Conservation (phyloP, 2,113 vertebrate species). For the Eublepharis macularius region DNA sequence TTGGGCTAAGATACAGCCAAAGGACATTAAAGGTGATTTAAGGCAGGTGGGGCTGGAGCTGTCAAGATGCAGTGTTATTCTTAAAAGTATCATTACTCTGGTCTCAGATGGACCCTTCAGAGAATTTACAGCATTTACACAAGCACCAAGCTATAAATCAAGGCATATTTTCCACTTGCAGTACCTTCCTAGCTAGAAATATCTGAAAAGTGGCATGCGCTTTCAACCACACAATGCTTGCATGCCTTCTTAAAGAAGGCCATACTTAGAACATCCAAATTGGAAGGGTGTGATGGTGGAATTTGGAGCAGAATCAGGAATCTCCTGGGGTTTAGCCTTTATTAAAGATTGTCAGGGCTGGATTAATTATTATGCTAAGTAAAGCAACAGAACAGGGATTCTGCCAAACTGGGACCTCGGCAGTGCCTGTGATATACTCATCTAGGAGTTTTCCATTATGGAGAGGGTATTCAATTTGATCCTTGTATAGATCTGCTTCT, state of each 20-base stretch:
- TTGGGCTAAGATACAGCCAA: conserved; percentile 36
- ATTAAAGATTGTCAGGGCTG: conserved; percentile 32
- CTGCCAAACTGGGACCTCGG: not conserved
- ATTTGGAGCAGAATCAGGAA: conserved; percentile 24
- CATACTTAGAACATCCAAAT: conserved; percentile 28
- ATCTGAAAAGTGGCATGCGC: conserved; percentile 15
- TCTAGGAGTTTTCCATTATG: not conserved
- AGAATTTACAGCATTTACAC: conserved; percentile 65
- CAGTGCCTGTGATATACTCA: conserved; percentile 11
- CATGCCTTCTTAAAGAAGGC: conserved; percentile 45
- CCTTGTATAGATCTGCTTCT: not conserved
- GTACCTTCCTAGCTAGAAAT: conserved; percentile 38
- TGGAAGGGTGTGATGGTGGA: conserved; percentile 41
- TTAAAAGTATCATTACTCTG: conserved; percentile 42
- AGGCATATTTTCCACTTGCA: conserved; percentile 33
- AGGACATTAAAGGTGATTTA: conserved; percentile 66
- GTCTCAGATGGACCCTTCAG: conserved; percentile 36
- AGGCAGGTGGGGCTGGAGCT: conserved; percentile 51
- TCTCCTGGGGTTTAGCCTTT: conserved; percentile 34
- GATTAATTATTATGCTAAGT: conserved; percentile 9
- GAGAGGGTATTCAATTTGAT: not conserved
- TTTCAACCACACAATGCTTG: conserved; percentile 49
- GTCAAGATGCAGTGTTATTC: conserved; percentile 57
- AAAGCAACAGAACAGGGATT: not conserved
- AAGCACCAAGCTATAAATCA: conserved; percentile 65